Percentiles rank a stretch among this genome's conserved stretches.
These are phyloP conservation scores for Kryptopterus vitreolus DNA, from an alignment of 2,797 vertebrate species.

Conservation along the genomic window DNA sequence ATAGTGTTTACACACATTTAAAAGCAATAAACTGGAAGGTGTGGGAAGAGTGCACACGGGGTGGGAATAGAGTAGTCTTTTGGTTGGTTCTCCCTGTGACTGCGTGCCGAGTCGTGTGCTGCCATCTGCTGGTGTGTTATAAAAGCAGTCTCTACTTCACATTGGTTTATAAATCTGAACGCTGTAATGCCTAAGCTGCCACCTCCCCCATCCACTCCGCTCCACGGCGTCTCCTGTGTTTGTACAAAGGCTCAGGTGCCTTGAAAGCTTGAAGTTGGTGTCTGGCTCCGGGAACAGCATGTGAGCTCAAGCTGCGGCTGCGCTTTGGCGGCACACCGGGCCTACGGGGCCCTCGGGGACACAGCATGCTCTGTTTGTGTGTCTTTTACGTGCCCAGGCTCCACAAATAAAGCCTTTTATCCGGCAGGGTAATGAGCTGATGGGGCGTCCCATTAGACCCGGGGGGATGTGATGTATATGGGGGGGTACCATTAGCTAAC, in stretches of 20 bases:
- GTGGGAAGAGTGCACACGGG: no score
- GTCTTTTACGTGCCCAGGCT: slow-evolving; percentile 61
- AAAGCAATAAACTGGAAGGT: no score
- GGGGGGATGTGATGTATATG: slow-evolving; percentile 45
- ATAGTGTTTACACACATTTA: no score
- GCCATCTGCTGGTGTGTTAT: no score
- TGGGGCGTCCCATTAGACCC: slow-evolving; percentile 64
- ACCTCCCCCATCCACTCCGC: no score
- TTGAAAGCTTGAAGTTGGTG: slow-evolving; percentile 33
- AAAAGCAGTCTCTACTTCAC: no score
- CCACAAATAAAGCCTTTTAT: slow-evolving; percentile 68
- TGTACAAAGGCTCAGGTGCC: slow-evolving; percentile 17
- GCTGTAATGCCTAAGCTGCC: no score
- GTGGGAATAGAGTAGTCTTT: no score
- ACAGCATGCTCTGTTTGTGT: slow-evolving; percentile 52
- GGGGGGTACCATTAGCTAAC: slow-evolving; percentile 61
- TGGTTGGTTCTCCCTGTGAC: no score
- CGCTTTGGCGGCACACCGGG: background rate
- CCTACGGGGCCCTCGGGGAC: slow-evolving; percentile 23
- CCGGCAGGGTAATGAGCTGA: slow-evolving; percentile 67
- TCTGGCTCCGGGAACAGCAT: slow-evolving; percentile 43
- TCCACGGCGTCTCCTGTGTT: background rate
- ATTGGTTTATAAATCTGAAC: no score
- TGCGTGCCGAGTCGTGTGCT: no score
- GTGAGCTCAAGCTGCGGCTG: slow-evolving; percentile 38